These are phyloP conservation scores for Meteorus colon DNA, from an alignment of 2,888 invertebrate genomes.

Conservation along the genomic window DNA sequence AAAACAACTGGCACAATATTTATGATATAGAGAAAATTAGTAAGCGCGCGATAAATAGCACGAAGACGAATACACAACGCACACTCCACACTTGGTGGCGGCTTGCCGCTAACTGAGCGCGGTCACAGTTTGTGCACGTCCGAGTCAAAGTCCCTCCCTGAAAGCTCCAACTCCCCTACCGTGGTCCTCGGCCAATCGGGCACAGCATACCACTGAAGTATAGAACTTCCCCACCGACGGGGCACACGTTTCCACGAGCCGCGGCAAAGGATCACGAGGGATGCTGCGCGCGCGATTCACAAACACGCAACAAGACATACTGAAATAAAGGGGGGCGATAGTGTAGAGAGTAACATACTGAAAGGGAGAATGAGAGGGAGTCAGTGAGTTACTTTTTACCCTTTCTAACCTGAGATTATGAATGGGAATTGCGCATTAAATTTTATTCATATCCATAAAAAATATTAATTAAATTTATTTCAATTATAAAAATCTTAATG, in stretches of 20 bases:
- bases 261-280: slow-evolving; percentile 47
- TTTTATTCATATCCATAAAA: not conserved
- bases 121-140: slow-evolving; percentile 57
- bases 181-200: slow-evolving; percentile 45
- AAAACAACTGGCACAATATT: not conserved
- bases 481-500: not conserved
- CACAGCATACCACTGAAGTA: slow-evolving; percentile 59
- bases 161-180: slow-evolving; percentile 49
- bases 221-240: slow-evolving; percentile 51
- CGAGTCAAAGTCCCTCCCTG: slow-evolving; percentile 59
- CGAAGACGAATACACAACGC: slow-evolving; percentile 33
- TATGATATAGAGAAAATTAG: not conserved
- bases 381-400: not conserved
- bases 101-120: slow-evolving; percentile 71
- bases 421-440: not conserved
- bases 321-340: not conserved
- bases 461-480: not conserved
- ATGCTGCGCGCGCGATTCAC: slow-evolving; percentile 44
- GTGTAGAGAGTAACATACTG: not conserved
- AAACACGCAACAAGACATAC: slow-evolving; percentile 7
- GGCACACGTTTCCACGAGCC: slow-evolving; percentile 39
- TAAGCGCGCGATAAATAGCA: slow-evolving; percentile 23
- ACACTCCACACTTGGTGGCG: slow-evolving; percentile 61
- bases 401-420: not conserved
- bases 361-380: not conserved